Conservation (phyloP, 2,113 vertebrate genomes). For the Ammodytes dubius region DNA sequence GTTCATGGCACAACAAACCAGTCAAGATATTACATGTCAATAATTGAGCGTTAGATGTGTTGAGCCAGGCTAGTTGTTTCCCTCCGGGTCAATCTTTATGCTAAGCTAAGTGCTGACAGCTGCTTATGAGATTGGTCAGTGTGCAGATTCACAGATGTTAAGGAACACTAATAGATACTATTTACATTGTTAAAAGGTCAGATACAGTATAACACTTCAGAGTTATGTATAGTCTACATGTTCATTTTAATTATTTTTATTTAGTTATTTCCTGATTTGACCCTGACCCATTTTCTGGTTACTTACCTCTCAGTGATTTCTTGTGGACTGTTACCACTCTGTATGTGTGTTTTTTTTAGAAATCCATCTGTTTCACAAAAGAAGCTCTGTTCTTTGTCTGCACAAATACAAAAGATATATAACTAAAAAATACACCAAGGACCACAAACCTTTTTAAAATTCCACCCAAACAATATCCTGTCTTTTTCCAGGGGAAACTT, state of each 20-base stretch:
- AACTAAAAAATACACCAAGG: conserved; percentile 15
- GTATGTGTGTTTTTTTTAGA: neutral
- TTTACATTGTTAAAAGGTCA: neutral
- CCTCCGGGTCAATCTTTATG: neutral
- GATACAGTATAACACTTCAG: neutral
- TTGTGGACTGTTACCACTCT: neutral
- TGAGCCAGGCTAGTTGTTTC: too few relatives aligned
- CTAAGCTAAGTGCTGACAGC: neutral
- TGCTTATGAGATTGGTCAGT: neutral
- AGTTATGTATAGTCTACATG: neutral
- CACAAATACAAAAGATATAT: too few relatives aligned
- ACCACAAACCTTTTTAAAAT: conserved; percentile 27
- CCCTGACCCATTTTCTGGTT: neutral
- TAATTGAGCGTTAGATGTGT: too few relatives aligned
- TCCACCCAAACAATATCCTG: conserved; percentile 47
- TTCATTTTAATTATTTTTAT: neutral
- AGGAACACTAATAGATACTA: neutral
- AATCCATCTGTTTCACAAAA: conserved; percentile 14
- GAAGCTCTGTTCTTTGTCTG: conserved; percentile 20
- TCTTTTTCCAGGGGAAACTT: conserved; percentile 52
- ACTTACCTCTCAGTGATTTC: neutral
- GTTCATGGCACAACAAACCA: neutral
- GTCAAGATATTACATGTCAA: too few relatives aligned
- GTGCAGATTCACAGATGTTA: neutral
- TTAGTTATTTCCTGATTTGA: neutral